Evolutionary conservation across 2,113 vertebrate species (phyloP).

Genomic region (Eonycteris spelaea): DNA sequence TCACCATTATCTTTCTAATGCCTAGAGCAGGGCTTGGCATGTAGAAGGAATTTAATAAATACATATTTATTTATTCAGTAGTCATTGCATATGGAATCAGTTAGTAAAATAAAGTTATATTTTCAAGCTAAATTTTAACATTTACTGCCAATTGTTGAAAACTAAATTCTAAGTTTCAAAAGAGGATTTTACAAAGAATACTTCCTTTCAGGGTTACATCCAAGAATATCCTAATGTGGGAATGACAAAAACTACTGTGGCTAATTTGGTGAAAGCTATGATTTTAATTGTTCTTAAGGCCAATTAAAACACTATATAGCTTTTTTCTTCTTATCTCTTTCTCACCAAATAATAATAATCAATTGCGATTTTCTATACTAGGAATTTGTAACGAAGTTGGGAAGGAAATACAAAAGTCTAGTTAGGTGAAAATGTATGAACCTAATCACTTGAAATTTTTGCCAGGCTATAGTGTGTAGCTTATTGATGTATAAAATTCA

Average conservation of each 20-base stretch:
- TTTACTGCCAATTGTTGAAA: neutral
- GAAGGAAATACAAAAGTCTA: slow-evolving; percentile 16
- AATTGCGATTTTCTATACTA: neutral
- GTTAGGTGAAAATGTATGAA: neutral
- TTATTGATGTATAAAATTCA: neutral
- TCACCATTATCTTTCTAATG: neutral
- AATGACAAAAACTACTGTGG: neutral
- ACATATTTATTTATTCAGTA: neutral
- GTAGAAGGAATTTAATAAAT: neutral
- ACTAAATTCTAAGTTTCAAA: slow-evolving; percentile 7
- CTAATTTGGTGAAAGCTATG: neutral
- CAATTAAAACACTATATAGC: neutral
- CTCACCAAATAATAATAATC: neutral
- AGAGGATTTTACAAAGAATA: slow-evolving; percentile 3
- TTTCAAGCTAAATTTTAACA: slow-evolving; percentile 41
- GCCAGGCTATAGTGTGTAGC: neutral
- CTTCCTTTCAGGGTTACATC: neutral
- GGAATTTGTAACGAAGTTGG: neutral
- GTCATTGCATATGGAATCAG: neutral
- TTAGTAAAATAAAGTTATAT: neutral
- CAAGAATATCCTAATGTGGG: neutral
- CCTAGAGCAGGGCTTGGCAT: neutral
- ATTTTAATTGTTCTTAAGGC: neutral
- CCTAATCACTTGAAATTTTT: neutral
- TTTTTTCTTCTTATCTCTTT: neutral